Base-by-base conservation (phyloP, 2,113 vertebrate species). In the Larimichthys polyactis region DNA sequence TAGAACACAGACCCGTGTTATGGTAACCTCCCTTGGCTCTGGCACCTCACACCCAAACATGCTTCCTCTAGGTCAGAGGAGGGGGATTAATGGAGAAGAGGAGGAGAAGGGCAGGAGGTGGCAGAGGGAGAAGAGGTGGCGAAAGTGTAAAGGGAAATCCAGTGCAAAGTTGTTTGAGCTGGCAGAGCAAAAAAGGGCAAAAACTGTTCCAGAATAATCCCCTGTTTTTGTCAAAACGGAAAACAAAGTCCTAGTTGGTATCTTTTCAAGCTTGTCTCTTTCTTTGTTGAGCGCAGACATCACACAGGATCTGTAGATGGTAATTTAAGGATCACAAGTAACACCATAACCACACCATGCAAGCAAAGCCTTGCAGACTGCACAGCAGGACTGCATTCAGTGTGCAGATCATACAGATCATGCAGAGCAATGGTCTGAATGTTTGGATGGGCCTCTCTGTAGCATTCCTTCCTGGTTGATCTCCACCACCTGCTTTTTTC, bases 11-110 rank as follows among this genome's bases (percentile, higher is more conserved):
- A 87, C 65, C 82, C 84, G 78, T 93, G 91, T 94, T 94, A 87
- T 93, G 89, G 84, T 91, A 92, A 90, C 90, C 90, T 89, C 91
- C 92, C 82, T 57, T 76, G 89, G 87, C 80, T 71, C 72, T 83
- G 82, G 79, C 87, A 92, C 90, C 85, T 94, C 88, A 79, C 82
- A 89, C 86, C 81, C 84, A 79, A 89, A 92, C 86, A 86, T 24
- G 60, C 83, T 88, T 89, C 85, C 87, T 93, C 76, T 78, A 22
- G 70, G 83, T 78, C 67, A 69, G 67, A 78, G 79, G 75, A 79
- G 64, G 77, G 54, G 74, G 75, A 67, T 85, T 71, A 78, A 75
- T 58, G 66, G 67, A 57, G 44, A 69, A 22, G 66, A 64, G 32
- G 51, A 59, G 74, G 67, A 60, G 71, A 32, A 12, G 68, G 55